Conservation (phyloP, 2,113 vertebrate genomes). For the Urocitellus parryii region DNA sequence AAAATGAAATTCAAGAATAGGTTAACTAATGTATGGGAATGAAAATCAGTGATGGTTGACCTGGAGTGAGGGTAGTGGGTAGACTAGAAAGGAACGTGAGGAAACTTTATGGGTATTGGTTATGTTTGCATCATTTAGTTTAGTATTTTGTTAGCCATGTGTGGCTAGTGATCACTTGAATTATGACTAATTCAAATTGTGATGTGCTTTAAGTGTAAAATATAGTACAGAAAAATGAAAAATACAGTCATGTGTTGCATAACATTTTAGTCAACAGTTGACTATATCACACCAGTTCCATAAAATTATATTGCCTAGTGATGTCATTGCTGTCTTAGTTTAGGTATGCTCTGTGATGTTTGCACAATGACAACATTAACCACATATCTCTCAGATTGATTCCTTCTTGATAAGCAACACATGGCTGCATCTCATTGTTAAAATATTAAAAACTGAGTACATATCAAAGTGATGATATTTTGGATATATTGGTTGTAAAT, state of each 20-base stretch:
- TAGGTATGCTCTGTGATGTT: background rate
- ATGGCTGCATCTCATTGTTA: background rate
- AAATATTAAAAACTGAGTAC: constrained; percentile 25
- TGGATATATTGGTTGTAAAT: constrained; percentile 8
- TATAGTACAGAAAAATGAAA: background rate
- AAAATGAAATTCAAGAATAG: constrained; percentile 21
- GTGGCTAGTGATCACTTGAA: background rate
- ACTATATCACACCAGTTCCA: background rate
- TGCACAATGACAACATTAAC: too few species aligned
- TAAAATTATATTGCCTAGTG: background rate
- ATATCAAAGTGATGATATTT: constrained; percentile 46
- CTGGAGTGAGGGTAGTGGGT: background rate
- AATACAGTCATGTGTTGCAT: background rate
- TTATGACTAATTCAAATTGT: background rate
- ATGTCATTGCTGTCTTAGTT: background rate
- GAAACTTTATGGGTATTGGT: background rate
- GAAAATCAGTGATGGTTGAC: background rate
- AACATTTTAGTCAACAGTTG: background rate
- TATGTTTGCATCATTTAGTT: background rate
- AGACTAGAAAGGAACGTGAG: background rate
- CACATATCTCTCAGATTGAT: background rate
- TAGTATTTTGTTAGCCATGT: background rate
- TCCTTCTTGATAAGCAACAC: background rate
- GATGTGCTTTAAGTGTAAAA: background rate
- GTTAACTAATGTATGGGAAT: background rate